Evolutionary conservation across 2,113 vertebrate genomes (phyloP).

Genomic region (Leucopsar rothschildi): DNA sequence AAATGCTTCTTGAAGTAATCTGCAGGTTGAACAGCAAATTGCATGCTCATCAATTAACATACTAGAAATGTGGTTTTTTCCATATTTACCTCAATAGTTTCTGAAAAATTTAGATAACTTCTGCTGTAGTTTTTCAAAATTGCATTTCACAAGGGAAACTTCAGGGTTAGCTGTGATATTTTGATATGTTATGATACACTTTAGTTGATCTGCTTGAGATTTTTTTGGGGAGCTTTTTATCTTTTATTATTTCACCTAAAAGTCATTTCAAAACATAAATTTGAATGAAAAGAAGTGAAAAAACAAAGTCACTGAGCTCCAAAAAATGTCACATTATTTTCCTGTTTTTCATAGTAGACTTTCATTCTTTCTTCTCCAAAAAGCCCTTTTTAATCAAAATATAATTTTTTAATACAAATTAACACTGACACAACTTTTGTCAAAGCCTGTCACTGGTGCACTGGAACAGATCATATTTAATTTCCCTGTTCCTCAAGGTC

Average conservation of each 20-base stretch:
- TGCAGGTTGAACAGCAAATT: background rate
- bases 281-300: background rate
- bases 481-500: background rate
- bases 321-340: background rate
- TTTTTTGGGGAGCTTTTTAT: rapidly evolving
- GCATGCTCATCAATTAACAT: background rate
- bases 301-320: background rate
- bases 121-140: background rate
- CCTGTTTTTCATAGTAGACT: background rate
- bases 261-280: background rate
- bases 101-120: background rate
- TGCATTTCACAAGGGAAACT: background rate
- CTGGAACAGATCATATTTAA: background rate
- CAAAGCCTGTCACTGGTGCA: background rate
- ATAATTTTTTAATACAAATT: background rate
- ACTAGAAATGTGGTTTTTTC: background rate
- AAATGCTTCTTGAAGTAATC: background rate
- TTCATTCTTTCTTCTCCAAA: background rate
- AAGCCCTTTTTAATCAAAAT: background rate
- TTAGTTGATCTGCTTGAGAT: background rate
- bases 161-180: background rate
- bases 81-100: background rate
- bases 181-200: background rate
- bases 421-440: background rate
- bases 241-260: background rate